phyloP scores from a whole-genome alignment of 2,888 invertebrate genomes.

The Creontiades dilutus region DNA sequence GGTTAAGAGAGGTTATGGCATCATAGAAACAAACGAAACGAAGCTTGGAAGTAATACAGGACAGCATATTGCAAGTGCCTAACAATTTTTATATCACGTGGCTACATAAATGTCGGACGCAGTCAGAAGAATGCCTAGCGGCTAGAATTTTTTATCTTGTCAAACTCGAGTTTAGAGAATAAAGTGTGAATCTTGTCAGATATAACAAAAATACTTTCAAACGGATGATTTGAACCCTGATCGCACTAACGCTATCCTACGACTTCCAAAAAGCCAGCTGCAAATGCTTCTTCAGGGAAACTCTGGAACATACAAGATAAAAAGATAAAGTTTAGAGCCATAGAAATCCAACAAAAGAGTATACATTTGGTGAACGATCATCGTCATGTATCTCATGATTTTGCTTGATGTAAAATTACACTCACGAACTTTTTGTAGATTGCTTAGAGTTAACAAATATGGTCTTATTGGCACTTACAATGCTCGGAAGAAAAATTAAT shows the following conservation, averaged over 20 bases:
- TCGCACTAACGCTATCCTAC: neutral
- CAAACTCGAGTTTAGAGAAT: neutral
- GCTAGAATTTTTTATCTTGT: neutral
- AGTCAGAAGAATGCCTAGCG: neutral
- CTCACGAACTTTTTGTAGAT: no score
- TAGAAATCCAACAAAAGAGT: neutral
- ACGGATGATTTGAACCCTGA: neutral
- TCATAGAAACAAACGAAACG: no score
- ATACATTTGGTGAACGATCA: neutral
- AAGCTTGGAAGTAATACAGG: neutral
- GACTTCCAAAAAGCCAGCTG: neutral
- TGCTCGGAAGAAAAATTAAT: no score
- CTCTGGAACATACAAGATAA: constrained; percentile 8
- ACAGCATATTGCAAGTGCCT: neutral
- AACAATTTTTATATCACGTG: neutral
- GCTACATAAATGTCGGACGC: neutral
- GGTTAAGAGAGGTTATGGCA: no score
- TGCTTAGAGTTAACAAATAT: no score
- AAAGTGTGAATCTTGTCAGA: neutral
- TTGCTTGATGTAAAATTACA: no score
- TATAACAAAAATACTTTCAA: neutral
- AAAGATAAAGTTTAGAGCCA: neutral
- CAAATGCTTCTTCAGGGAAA: neutral
- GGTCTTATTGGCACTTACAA: no score
- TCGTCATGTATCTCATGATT: no score